Base-by-base conservation (phyloP, 2,888 invertebrate species). In the Stenodera caucasica region DNA sequence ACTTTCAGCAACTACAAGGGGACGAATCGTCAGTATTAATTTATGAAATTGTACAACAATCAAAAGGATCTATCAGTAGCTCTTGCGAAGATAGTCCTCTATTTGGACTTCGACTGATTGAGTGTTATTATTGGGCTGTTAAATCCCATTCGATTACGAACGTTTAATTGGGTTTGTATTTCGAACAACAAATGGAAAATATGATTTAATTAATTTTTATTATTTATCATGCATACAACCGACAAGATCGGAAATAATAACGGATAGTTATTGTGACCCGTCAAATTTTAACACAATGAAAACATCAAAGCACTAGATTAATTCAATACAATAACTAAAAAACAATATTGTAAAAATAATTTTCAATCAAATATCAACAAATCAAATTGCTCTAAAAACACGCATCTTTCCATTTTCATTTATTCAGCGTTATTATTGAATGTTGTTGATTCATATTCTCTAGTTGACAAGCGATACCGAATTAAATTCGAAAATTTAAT, bases 401-500 rank as follows among this genome's bases (percentile, higher is more conserved):
- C 60, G 63, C 64, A 59, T 58, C 58, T 21, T 45, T 18, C n/a
- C 37, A 35, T 18, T 40, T 18, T 11, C 9, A 2, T 40, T 33
- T 33, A n/a, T 33, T 14, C 33, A 15, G 6, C 37, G 7, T 14
- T 9, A 45, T 45, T 9, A 45, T 45, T 21, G 45, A 45, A 45
- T 21, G 45, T 21, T 26, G 37, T 54, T 54, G 54, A 40, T 54
- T 54, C 45, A 12, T 21, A 18, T 5, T 5, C 2, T 11, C 33
- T n/a, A 32, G 11, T 65, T 67, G 68, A 67, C 70, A 70, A 71
- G 66, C 66, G 69, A 70, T 69, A 70, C 67, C 69, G 67, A 68
- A 68, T 70, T 68, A 67, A 71, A 68, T 72, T 66, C 56, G n/a
- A n/a, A 57, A 57, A 67, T 69, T 68, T 70, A 72, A 73, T 73